Evolutionary conservation across 2,888 invertebrate species (phyloP).

Genomic region (Volucella zonaria): DNA sequence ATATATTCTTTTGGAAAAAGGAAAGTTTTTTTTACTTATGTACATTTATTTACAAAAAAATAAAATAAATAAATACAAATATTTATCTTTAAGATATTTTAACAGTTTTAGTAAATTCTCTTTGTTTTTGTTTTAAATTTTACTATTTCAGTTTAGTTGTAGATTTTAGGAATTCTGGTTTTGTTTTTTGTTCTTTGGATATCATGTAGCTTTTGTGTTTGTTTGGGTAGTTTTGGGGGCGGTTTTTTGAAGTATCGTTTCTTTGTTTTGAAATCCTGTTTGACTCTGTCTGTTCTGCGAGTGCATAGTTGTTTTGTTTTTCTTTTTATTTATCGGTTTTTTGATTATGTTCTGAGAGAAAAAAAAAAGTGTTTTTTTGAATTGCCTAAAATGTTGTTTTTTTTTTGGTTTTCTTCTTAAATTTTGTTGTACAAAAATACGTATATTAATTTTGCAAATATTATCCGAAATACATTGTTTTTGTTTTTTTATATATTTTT

Average conservation of each 20-base stretch:
- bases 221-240: constrained; percentile 12
- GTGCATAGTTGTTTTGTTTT: constrained; percentile 32
- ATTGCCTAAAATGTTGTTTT: constrained; percentile 56
- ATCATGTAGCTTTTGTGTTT: constrained; percentile 49
- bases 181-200: constrained; percentile 5
- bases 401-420: constrained; percentile 21
- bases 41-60: constrained; percentile 67
- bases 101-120: constrained; percentile 55
- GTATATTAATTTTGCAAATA: constrained; percentile 67
- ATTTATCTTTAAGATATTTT: neutral
- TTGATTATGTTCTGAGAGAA: constrained; percentile 19
- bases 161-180: constrained; percentile 1
- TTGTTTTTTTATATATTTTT: constrained; percentile 14
- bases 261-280: neutral
- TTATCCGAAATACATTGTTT: constrained; percentile 63
- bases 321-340: constrained; percentile 12
- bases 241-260: neutral
- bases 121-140: constrained; percentile 22
- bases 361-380: constrained; percentile 24
- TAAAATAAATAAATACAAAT: constrained; percentile 5
- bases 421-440: constrained; percentile 71
- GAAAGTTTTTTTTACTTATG: constrained; percentile 14
- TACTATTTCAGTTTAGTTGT: constrained; percentile 41
- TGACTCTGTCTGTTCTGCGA: neutral
- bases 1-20: constrained; percentile 27